phyloP scores from a whole-genome alignment of 2,113 vertebrate species.

The Chiloscyllium plagiosum region DNA sequence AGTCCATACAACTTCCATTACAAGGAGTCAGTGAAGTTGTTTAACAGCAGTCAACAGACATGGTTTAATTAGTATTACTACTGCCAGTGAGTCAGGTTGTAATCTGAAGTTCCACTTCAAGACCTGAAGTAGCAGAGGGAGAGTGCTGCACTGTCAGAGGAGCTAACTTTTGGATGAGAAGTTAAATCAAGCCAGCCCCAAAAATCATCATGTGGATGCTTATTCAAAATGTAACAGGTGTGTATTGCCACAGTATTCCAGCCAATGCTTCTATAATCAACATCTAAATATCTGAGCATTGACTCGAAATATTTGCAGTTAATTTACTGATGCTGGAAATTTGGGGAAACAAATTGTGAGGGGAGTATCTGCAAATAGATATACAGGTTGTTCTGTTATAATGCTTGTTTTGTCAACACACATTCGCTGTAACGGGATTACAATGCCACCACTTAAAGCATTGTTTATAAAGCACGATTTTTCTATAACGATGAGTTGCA shows the following conservation, averaged over 20 bases:
- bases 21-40: neutral
- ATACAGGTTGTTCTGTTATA: too few relatives aligned
- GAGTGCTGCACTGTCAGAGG: neutral
- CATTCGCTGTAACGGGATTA: too few relatives aligned
- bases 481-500: too few relatives aligned
- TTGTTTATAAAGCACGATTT: too few relatives aligned
- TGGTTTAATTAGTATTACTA: neutral
- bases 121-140: neutral
- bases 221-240: neutral
- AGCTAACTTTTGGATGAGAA: neutral
- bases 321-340: neutral
- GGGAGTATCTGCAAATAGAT: neutral
- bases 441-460: too few relatives aligned
- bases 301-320: neutral
- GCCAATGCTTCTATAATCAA: neutral
- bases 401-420: too few relatives aligned
- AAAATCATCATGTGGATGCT: neutral
- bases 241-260: neutral
- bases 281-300: neutral
- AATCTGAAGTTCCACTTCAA: neutral
- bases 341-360: neutral
- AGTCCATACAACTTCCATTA: neutral
- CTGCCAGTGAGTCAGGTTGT: neutral
- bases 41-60: neutral
- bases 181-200: neutral